Percentiles rank a stretch among this genome's conserved stretches.
Conservation (phyloP, 53 echinoderm and acorn worm genomes). For the Temnopleurus reevesii region DNA sequence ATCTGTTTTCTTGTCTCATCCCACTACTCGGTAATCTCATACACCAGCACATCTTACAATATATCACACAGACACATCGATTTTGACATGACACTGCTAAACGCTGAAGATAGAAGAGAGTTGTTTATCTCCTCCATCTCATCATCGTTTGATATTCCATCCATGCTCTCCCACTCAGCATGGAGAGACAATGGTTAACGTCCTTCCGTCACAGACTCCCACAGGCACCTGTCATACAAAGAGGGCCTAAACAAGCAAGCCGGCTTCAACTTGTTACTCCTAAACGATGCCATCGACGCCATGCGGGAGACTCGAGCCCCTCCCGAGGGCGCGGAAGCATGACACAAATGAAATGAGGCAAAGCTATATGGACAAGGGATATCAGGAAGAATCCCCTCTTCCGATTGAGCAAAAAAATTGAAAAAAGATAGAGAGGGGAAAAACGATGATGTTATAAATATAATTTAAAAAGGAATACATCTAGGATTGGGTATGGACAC, state of each 20-base stretch:
- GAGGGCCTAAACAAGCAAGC: slow-evolving; percentile 40
- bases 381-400: background rate
- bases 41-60: background rate
- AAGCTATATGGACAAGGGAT: background rate
- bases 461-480: too few relatives aligned
- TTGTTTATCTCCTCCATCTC: slow-evolving; percentile 9
- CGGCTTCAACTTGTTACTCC: slow-evolving; percentile 19
- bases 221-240: slow-evolving; percentile 27
- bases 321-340: background rate
- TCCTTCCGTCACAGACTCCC: background rate
- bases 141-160: background rate
- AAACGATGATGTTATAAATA: too few relatives aligned
- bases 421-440: background rate
- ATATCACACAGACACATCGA: background rate
- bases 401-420: background rate
- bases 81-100: background rate
- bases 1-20: background rate
- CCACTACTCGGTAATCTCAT: background rate
- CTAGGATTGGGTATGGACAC: too few relatives aligned
- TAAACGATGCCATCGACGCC: too few relatives aligned
- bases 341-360: background rate
- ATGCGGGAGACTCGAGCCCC: background rate
- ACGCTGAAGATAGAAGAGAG: background rate
- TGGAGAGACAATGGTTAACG: background rate
- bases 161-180: slow-evolving; percentile 19